Evolutionary conservation across 2,113 vertebrate species (phyloP), one percentile per base, ranked within the genome.

Genomic region (Corydoras maculifer): DNA sequence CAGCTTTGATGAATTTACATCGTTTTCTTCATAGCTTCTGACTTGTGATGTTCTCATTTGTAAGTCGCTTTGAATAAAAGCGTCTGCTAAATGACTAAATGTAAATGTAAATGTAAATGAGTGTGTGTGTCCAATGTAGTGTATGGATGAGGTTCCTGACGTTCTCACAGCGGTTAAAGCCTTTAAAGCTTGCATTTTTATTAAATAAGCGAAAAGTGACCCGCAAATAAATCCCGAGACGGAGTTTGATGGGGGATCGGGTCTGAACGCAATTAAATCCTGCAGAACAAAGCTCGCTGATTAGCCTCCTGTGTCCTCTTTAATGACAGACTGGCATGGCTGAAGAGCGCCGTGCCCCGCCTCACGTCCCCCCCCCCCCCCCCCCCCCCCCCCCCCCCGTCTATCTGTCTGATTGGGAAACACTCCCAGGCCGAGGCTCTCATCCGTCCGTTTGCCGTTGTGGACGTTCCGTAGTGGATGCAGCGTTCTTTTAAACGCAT

Each of bases 251-350:
- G 9, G 25, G 31, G 54, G 55, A 31, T 51, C 65, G 57, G 18
- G 75, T 49, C 61, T 32, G 60, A 71, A 57, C 67, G 30, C 75
- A 65, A 79, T 79, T 77, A 71, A 74, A 74, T 65, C 55, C 68
- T 68, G 30, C 54, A 71, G 75, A 77, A 77, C 68, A 77, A 77
- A 71, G 63, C 68, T 69, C 51, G 57, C 64, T 72, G 68, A 77
- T 79, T 79, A 70, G 72, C 61, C 78, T 74, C 63, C 61, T 70
- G 68, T 73, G 68, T 66, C 73, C 70, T 5, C 18, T 68, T 68
- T 75, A 77, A 77, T 77, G 65, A 77, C 59, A 69, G 51, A 72
- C 75, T 30, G 50, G 49, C 29, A 58, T 11, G 51, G 69, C 73
- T 58, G 72, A 77, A 72, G 49, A 70, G 55, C 18, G 50, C 18